Evolutionary conservation across 2,888 invertebrate genomes (phyloP).

Genomic region (Eristalis pertinax): DNA sequence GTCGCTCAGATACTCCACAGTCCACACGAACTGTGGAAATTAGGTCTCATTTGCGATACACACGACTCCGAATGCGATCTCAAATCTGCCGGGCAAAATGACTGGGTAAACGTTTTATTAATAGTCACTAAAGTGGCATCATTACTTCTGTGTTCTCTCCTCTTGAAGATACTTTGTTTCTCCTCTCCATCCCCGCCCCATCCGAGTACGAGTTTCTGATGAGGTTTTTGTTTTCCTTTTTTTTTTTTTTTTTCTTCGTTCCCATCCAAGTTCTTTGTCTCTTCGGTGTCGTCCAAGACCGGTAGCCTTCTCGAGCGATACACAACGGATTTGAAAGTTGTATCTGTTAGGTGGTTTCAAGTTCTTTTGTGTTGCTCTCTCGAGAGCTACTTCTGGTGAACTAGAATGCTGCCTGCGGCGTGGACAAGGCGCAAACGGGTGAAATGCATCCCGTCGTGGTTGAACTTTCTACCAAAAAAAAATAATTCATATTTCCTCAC

Average conservation of each 20-base stretch:
- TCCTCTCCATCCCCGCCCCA: background rate
- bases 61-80: slow-evolving; percentile 34
- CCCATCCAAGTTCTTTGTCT: slow-evolving; percentile 44
- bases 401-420: slow-evolving; percentile 29
- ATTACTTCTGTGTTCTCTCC: slow-evolving; percentile 53
- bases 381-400: slow-evolving; percentile 30
- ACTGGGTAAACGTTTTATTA: slow-evolving; percentile 70
- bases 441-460: slow-evolving; percentile 5
- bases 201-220: background rate
- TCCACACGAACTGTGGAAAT: slow-evolving; percentile 38
- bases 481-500: background rate
- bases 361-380: slow-evolving; percentile 61
- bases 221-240: slow-evolving; percentile 17
- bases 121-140: slow-evolving; percentile 71
- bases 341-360: slow-evolving; percentile 44
- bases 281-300: slow-evolving; percentile 49
- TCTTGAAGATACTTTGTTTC: slow-evolving; percentile 5
- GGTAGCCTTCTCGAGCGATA: slow-evolving; percentile 41
- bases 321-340: slow-evolving; percentile 62
- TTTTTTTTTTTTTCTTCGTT: slow-evolving; percentile 32
- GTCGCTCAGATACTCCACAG: background rate
- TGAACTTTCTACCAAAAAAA: slow-evolving; percentile 54
- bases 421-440: background rate
- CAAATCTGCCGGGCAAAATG: slow-evolving; percentile 58
- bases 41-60: slow-evolving; percentile 66